Conservation (phyloP, 1,140 invertebrate species). For the Apis laboriosa region DNA sequence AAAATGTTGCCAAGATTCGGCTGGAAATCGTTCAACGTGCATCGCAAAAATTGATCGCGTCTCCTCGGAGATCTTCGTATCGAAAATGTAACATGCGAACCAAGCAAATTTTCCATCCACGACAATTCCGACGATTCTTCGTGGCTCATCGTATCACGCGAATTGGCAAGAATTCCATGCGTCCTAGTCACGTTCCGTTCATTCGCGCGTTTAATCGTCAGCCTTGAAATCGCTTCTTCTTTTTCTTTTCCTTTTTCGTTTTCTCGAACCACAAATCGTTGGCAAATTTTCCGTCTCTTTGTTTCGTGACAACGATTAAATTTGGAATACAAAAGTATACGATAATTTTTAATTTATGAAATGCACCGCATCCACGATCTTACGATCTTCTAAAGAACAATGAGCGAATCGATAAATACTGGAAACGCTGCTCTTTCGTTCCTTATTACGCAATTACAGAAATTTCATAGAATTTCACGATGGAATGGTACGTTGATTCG, state of each 20-base stretch:
- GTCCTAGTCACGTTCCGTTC: slow-evolving; percentile 5
- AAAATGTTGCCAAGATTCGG: not conserved
- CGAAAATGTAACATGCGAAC: not conserved
- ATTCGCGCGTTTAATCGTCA: slow-evolving; percentile 6
- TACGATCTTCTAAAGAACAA: too few relatives aligned
- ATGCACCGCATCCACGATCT: too few relatives aligned
- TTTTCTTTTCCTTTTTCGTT: not conserved
- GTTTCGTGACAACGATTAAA: not conserved
- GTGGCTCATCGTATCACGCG: slow-evolving; percentile 21
- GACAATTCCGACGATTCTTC: not conserved
- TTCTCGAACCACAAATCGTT: not conserved
- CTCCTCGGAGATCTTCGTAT: not conserved
- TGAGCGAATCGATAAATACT: too few relatives aligned
- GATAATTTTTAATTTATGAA: too few relatives aligned
- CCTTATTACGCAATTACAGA: not conserved
- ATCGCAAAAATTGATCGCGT: not conserved
- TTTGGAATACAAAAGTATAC: not conserved
- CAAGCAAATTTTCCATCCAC: not conserved
- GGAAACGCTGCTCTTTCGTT: not conserved
- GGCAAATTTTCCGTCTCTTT: slow-evolving; percentile 6
- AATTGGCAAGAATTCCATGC: slow-evolving; percentile 27
- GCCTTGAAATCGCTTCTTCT: not conserved
- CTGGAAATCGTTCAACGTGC: not conserved
- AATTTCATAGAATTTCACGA: not conserved
- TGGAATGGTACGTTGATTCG: not conserved